Evolutionary conservation across 2,113 vertebrate species (phyloP).

Genomic region (Paralichthys olivaceus): DNA sequence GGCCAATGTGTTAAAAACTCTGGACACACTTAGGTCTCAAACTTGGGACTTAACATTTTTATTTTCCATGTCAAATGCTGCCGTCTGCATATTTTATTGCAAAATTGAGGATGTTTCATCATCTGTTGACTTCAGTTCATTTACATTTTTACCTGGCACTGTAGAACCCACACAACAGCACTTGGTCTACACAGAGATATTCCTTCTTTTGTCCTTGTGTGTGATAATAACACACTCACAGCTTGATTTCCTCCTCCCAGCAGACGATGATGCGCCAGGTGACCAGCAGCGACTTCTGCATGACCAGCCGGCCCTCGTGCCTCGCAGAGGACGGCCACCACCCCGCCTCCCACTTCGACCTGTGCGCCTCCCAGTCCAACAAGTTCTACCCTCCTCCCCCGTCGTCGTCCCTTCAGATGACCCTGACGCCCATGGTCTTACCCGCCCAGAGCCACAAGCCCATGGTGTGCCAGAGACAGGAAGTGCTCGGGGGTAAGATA

Average conservation of each 20-base stretch:
- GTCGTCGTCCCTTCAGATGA: conserved; percentile 82
- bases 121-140: background rate
- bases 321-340: conserved; percentile 91
- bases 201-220: background rate
- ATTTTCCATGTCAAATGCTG: too few relatives aligned
- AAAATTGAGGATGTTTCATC: too few relatives aligned
- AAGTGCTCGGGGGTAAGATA: conserved; percentile 79
- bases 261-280: conserved; percentile 98
- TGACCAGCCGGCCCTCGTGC: conserved; percentile 91
- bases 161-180: background rate
- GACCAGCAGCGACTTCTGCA: conserved; percentile 91
- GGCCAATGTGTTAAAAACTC: too few relatives aligned
- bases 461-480: conserved; percentile 91
- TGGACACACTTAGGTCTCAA: too few relatives aligned
- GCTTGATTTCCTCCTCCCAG: conserved; percentile 65
- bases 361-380: conserved; percentile 90
- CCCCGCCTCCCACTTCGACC: conserved; percentile 90
- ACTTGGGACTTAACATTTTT: too few relatives aligned
- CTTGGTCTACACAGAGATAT: background rate
- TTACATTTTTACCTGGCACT: background rate
- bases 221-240: conserved; percentile 2
- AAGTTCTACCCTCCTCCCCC: conserved; percentile 90
- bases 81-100: too few relatives aligned
- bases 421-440: conserved; percentile 76
- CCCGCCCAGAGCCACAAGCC: conserved; percentile 88